Percentiles rank a stretch among this genome's conserved stretches.
These are phyloP conservation scores for Physella acuta DNA, from an alignment of 1,140 invertebrate species.

Conservation along the genomic window DNA sequence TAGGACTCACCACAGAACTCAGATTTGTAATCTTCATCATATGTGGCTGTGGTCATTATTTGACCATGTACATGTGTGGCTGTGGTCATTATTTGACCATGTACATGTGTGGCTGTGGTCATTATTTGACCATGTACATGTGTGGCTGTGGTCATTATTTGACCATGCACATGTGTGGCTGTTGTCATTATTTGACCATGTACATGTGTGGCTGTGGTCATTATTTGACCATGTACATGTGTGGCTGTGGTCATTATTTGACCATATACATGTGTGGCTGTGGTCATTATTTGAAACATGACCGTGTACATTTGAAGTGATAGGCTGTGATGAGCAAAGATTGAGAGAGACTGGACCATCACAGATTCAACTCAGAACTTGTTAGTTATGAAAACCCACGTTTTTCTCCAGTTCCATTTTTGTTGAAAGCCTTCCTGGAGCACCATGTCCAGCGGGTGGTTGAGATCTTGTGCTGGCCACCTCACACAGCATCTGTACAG, in stretches of 20 bases:
- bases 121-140: too few relatives aligned
- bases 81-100: too few relatives aligned
- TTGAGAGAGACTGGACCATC: neutral
- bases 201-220: too few relatives aligned
- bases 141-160: too few relatives aligned
- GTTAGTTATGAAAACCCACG: neutral
- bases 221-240: neutral
- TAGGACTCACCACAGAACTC: too few relatives aligned
- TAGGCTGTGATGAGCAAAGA: neutral
- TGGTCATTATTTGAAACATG: neutral
- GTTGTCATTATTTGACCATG: too few relatives aligned
- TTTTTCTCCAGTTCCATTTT: constrained; percentile 10
- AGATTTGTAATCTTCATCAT: too few relatives aligned
- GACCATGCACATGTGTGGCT: too few relatives aligned
- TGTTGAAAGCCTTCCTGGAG: constrained; percentile 5
- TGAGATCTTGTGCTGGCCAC: constrained; percentile 5
- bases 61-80: too few relatives aligned
- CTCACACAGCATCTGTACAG: constrained; percentile 7
- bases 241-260: neutral
- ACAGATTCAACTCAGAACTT: neutral
- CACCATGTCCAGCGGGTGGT: constrained; percentile 13
- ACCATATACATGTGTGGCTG: neutral
- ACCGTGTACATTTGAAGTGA: neutral
- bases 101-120: too few relatives aligned
- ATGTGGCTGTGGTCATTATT: too few relatives aligned